phyloP scores from a whole-genome alignment of 2,797 vertebrate species.

The Melanotaenia maccullochi region DNA sequence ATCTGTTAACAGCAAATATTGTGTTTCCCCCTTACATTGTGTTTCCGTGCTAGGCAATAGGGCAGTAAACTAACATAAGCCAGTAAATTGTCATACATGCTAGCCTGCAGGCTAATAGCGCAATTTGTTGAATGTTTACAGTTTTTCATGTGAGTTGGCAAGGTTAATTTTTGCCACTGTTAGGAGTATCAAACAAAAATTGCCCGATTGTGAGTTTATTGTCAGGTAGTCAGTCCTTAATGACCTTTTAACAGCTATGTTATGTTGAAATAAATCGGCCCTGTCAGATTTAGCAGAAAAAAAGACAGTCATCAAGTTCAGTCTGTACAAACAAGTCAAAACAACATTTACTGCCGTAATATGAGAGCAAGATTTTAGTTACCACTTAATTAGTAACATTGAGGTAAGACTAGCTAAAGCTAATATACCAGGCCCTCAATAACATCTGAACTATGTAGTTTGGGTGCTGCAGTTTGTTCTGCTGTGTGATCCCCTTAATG shows the following conservation, averaged over 20 bases:
- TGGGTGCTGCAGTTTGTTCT: background rate
- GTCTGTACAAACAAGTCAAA: background rate
- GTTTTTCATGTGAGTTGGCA: background rate
- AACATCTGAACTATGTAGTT: background rate
- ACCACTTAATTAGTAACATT: background rate
- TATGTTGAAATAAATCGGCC: conserved; percentile 4
- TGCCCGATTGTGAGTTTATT: rapidly evolving
- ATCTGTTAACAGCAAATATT: background rate
- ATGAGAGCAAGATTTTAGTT: background rate
- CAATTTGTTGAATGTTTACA: background rate
- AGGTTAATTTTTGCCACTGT: background rate
- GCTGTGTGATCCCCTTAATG: background rate
- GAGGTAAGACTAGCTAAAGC: background rate
- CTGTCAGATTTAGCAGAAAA: background rate
- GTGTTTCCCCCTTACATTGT: background rate
- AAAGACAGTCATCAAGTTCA: background rate
- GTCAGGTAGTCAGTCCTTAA: background rate
- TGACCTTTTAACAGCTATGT: conserved; percentile 33
- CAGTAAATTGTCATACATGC: background rate
- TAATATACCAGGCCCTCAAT: background rate
- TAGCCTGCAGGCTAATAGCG: conserved; percentile 44
- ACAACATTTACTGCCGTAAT: background rate
- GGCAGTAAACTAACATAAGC: conserved; percentile 4
- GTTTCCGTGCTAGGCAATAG: background rate
- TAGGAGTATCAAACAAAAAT: background rate